Evolutionary conservation across 2,888 invertebrate genomes (phyloP), one percentile per base, ranked within the genome.

Genomic region (Gymnosoma rotundatum): DNA sequence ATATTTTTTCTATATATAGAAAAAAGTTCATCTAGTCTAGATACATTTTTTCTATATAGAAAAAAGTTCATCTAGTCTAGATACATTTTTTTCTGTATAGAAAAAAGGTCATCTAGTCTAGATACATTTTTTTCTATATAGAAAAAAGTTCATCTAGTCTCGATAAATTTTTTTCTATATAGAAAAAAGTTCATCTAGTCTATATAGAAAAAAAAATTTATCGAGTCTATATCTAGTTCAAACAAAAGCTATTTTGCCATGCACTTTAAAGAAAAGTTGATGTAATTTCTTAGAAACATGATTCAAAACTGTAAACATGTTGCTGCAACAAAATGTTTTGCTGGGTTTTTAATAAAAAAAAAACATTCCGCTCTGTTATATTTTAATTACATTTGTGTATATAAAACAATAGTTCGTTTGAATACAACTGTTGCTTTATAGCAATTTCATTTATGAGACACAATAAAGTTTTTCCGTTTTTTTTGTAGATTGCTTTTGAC

Each of bases 331-430:
- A 12, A 18, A n/a, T 9, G 2, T 10, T 38, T 58, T 12, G 50
- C 38, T 79, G 50, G 48, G 72, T 25, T 58, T 5, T 16, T 0
- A 8, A 14, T 25, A 42, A 50, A 38, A 32, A 38, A 32, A 60
- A 16, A 52, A 36, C 16, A 50, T 79, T 50, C 6, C 16, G 16
- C 14, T 25, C 14, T 73, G 60, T 14, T 79, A 52, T 60, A 73
- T 66, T 73, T 66, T 79, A 79, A 66, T 60, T 73, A 52, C 48
- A 72, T 25, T 64, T 73, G 64, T 42, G 73, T 6, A 60, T 73
- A 52, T 66, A 32, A 79, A 73, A 79, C 66, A 66, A 79, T 73
- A 25, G 64, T 73, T 79, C 78, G 63, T 78, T 79, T 79, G 50
- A 58, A 73, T 79, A 20, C 56, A 79, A 73, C 79, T 73, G 79